Evolutionary conservation across 1,140 invertebrate species (phyloP).

Genomic region (Euborellia annulipes): DNA sequence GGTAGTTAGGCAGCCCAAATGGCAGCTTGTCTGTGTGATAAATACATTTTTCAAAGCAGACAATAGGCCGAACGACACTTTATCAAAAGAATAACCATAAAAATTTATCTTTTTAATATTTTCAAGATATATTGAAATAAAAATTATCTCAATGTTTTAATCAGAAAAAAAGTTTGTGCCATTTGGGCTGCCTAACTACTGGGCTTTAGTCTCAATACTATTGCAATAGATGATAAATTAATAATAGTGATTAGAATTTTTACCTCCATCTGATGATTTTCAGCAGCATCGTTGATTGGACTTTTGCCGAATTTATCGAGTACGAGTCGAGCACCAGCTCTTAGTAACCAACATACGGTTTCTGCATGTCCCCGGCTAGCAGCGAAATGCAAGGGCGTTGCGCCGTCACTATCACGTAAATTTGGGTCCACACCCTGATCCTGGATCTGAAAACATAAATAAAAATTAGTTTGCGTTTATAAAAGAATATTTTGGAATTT

Average conservation of each 20-base stretch:
- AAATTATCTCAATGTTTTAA: too few relatives aligned
- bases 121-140: too few relatives aligned
- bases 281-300: slow-evolving; percentile 75
- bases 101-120: too few relatives aligned
- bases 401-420: slow-evolving; percentile 65
- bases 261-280: slow-evolving; percentile 77
- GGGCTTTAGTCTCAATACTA: too few relatives aligned
- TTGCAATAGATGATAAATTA: too few relatives aligned
- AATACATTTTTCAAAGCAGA: too few relatives aligned
- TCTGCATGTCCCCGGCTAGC: slow-evolving; percentile 66
- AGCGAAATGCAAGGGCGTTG: slow-evolving; percentile 63
- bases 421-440: slow-evolving; percentile 70
- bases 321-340: slow-evolving; percentile 48
- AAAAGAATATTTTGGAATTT: not conserved
- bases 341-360: slow-evolving; percentile 65
- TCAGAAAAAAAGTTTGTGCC: too few relatives aligned
- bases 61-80: too few relatives aligned
- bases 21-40: too few relatives aligned
- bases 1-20: too few relatives aligned
- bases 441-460: slow-evolving; percentile 41
- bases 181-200: too few relatives aligned
- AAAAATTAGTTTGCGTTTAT: slow-evolving; percentile 3
- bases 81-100: too few relatives aligned
- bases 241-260: slow-evolving; percentile 22
- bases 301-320: slow-evolving; percentile 74